Base-by-base conservation (phyloP, 2,888 invertebrate genomes). In the Eristalis tenax region DNA sequence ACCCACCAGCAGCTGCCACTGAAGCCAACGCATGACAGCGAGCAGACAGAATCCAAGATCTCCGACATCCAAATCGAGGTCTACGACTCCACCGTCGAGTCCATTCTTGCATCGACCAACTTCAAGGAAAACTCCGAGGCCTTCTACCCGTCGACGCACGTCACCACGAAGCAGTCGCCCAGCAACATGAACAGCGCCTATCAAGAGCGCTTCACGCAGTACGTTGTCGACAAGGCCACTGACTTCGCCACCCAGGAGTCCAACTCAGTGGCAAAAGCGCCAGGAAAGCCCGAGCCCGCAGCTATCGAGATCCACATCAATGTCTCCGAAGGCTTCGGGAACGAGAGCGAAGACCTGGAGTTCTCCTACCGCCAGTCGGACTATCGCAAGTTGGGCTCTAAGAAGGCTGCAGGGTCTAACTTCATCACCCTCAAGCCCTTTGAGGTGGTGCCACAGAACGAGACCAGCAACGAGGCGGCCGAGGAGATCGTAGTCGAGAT, bases 401-500 rank as follows among this genome's bases (percentile, higher is more conserved):
- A 81, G 15, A 87, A 83, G 26, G 69, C 76, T 0, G 50, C 57
- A 3, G 88, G 43, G 22, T 64, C 81, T 40, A 89, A 88, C 6
- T 89, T 89, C 63, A 69, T 80, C 56, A 80, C 80, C 0, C 57
- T 82, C 13, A 86, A 85, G 22, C 88, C 73, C 11, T 79, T 69
- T 22, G 84, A 84, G 2, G 23, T 43, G 5, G 61, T 70, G 6
- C 43, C 77, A 0, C 88, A 84, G 23, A 88, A 84, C 26, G 88
- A 88, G 40, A 88, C 89, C 23, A 69, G 77, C 18, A 89, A 87
- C 23, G 91, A 91, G 32, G 88, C 90, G 11, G 90, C 90, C 50
- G 92, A 93, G 73, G 92, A 93, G 77, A 91, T 93, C 6, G 91
- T 93, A 1, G 93, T 93, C 3, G 93, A 93, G 89, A 92, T 93